These are phyloP conservation scores for Copsychus sechellarum DNA, from an alignment of 2,113 vertebrate species.

Conservation along the genomic window DNA sequence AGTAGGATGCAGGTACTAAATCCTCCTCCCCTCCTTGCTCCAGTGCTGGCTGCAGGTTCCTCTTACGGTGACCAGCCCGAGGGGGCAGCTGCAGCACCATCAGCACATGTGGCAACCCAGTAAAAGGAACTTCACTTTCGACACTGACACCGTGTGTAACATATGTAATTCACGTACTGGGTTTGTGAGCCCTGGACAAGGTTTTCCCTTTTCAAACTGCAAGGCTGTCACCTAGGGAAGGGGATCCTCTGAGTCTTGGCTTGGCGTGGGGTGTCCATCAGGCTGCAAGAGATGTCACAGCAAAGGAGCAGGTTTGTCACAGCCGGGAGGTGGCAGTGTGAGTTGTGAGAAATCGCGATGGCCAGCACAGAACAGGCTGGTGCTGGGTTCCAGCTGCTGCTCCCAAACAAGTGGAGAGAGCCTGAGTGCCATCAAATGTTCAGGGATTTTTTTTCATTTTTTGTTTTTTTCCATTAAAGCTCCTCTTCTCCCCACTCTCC, in stretches of 20 bases:
- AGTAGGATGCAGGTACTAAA: not conserved
- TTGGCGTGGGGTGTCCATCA: fast-evolving
- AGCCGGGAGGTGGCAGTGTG: constrained; percentile 52
- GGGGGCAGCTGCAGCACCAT: not conserved
- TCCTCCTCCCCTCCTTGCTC: not conserved
- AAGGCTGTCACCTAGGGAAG: not conserved
- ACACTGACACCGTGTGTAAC: fast-evolving
- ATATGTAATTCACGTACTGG: fast-evolving
- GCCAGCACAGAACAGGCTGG: not conserved
- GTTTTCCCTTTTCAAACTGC: not conserved
- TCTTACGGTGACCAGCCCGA: fast-evolving
- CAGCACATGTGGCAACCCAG: not conserved
- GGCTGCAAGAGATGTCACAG: not conserved
- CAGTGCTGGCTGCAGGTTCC: not conserved
- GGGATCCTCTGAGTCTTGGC: not conserved
- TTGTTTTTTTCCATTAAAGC: not conserved
- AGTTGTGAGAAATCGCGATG: not conserved
- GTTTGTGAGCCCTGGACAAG: not conserved
- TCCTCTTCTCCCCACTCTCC: not conserved
- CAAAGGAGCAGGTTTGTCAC: not conserved
- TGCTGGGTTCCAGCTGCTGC: not conserved
- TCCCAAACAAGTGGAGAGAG: not conserved
- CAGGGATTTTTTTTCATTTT: not conserved
- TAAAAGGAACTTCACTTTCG: constrained; percentile 1
- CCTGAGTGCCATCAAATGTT: not conserved